Base-by-base conservation (phyloP, 1,140 invertebrate genomes). In the Trichomalopsis sarcophagae region DNA sequence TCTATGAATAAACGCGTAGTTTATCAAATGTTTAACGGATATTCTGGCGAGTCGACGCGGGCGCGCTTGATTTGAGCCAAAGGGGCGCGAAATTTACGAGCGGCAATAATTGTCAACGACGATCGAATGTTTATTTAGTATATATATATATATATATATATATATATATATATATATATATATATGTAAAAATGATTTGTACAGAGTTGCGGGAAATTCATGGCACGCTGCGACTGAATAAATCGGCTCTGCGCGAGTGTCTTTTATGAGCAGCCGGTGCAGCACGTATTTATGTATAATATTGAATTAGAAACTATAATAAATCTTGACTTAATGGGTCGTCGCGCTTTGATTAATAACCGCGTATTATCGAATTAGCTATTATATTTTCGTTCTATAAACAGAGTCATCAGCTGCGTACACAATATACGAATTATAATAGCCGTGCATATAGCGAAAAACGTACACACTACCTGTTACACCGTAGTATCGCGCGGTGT, bases 1-100 rank as follows among this genome's bases (percentile, higher is more conserved):
- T 68, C 77, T 80, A 80, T 80, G 55, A 80, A 80, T 80, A 80
- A 62, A 80, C 77, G 50, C 77, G 23, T 68, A 80, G 30, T 80
- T 80, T 33, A 80, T 80, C 77, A 40, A 33, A 36, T 66, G 55
- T 50, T 80, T 80, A 80, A 40, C 27, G 40, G n/a, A 50, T 27
- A 50, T 50, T 77, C 23, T 55, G 75, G 75, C 75, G n/a, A 77
- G 30, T 36, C 2, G 23, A 14, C 75, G 75, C n/a, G 44, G 2
- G 75, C 75, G 44, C 23, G 75, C 73, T 9, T 75, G 36, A 75
- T 75, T 44, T n/a, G 33, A 27, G 9, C 14, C n/a, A 50, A 77
- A 77, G 2, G 3, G 47, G 14, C 4, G n/a, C 21, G 44, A 47
- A 30, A 77, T 77, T 77, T 77, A 77, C 27, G 75, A 23, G 40